A percentile compares a stretch with the other conserved stretches of the same genome.
These are phyloP conservation scores for Pterocles gutturalis DNA, from an alignment of 2,113 vertebrate genomes.

Conservation along the genomic window DNA sequence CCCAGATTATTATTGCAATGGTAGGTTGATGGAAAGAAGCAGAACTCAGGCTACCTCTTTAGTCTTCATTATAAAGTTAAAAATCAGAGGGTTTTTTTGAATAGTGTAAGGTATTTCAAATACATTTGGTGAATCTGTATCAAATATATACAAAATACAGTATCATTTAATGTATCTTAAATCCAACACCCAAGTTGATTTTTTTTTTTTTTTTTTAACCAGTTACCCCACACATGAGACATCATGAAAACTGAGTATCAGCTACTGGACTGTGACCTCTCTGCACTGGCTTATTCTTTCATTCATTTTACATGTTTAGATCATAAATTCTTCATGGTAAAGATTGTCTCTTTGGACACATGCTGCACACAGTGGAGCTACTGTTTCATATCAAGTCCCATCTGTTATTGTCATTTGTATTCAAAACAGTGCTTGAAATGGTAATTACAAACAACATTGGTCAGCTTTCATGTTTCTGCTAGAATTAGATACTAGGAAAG, in stretches of 20 bases:
- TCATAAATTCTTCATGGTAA: not conserved
- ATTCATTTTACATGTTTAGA: not conserved
- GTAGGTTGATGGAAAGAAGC: not conserved
- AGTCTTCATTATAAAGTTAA: not conserved
- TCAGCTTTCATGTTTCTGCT: not conserved
- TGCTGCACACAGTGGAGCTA: not conserved
- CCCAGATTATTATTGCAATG: not conserved
- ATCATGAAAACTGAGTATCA: not conserved
- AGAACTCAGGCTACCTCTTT: not conserved
- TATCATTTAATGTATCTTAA: not conserved
- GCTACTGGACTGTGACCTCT: not conserved
- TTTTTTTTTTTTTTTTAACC: not conserved
- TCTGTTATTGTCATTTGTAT: slow-evolving; percentile 20
- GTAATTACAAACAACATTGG: not conserved
- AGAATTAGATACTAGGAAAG: not conserved
- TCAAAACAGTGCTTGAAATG: slow-evolving; percentile 20
- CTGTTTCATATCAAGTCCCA: not conserved
- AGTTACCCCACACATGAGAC: not conserved
- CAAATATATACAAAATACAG: not conserved
- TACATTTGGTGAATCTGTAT: not conserved
- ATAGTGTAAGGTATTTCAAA: not conserved
- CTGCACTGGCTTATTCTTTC: not conserved
- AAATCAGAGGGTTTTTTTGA: not conserved
- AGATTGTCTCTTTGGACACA: not conserved
- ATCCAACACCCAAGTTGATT: not conserved